These are phyloP conservation scores for Lepidotrigona ventralis DNA, from an alignment of 1,140 invertebrate genomes.

Conservation along the genomic window DNA sequence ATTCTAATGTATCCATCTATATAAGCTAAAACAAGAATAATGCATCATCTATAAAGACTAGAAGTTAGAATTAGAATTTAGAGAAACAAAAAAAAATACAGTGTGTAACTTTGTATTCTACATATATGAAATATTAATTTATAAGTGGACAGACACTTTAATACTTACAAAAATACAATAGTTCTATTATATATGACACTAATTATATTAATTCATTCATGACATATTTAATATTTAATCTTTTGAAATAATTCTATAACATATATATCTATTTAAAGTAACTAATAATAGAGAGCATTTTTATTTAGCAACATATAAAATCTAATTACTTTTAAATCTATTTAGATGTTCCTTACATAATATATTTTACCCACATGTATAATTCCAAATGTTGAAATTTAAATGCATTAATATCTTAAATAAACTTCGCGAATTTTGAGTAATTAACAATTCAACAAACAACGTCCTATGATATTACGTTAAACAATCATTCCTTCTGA, in stretches of 20 bases:
- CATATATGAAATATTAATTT: not conserved
- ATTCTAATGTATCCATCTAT: slow-evolving; percentile 38
- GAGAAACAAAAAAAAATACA: not conserved
- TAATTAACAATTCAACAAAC: not conserved
- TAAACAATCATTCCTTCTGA: slow-evolving; percentile 24
- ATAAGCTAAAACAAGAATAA: slow-evolving; percentile 19
- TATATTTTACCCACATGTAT: not conserved
- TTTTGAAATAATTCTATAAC: not conserved
- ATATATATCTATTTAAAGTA: not conserved
- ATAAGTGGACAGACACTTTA: slow-evolving; percentile 23
- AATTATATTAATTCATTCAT: not conserved
- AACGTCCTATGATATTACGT: slow-evolving; percentile 3
- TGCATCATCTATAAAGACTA: slow-evolving; percentile 11
- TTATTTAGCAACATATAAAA: not conserved
- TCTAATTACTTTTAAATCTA: not conserved
- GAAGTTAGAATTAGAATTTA: slow-evolving; percentile 23
- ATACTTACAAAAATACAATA: slow-evolving; percentile 15
- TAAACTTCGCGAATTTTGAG: not conserved
- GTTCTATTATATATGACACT: not conserved
- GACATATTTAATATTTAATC: not conserved
- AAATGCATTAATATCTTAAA: not conserved
- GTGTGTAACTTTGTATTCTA: not conserved
- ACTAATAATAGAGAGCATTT: not conserved
- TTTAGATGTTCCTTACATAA: not conserved
- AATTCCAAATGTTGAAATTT: not conserved